These are phyloP conservation scores for Drosophila fungiperda DNA, from an alignment of 2,888 invertebrate genomes.

Conservation along the genomic window DNA sequence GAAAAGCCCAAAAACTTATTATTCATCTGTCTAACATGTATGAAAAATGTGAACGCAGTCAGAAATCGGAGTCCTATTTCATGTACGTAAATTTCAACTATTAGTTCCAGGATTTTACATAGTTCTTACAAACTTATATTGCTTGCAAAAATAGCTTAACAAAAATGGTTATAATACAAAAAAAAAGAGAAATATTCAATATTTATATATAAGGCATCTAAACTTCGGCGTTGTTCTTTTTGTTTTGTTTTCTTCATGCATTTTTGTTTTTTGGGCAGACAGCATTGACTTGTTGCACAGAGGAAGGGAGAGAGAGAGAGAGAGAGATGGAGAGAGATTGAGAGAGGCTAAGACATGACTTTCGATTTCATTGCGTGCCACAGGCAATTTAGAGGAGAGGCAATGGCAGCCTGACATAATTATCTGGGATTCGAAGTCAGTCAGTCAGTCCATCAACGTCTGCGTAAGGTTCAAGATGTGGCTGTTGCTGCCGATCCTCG, in stretches of 20 bases:
- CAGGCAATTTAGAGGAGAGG: conserved; percentile 38
- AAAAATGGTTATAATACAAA: background rate
- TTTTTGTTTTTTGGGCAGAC: conserved; percentile 59
- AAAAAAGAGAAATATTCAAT: background rate
- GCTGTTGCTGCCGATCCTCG: conserved; percentile 79
- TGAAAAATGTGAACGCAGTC: background rate
- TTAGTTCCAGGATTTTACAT: background rate
- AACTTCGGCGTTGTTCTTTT: background rate
- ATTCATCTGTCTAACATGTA: background rate
- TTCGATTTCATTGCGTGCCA: conserved; percentile 63
- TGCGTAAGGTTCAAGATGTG: conserved; percentile 71
- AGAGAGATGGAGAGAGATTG: background rate
- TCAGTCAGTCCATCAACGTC: conserved; percentile 54
- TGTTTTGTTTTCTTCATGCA: background rate
- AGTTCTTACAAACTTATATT: background rate
- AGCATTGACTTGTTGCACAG: conserved; percentile 49
- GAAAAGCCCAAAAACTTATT: too few relatives aligned
- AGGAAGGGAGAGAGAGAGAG: conserved; percentile 12
- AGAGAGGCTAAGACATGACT: conserved; percentile 57
- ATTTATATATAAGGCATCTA: background rate
- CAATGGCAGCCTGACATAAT: conserved; percentile 62
- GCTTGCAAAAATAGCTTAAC: background rate
- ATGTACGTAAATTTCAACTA: background rate
- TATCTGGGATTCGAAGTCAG: conserved; percentile 54
- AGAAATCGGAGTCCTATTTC: background rate